Conservation (phyloP, 2,888 invertebrate species). For the Melinaea menophilus region DNA sequence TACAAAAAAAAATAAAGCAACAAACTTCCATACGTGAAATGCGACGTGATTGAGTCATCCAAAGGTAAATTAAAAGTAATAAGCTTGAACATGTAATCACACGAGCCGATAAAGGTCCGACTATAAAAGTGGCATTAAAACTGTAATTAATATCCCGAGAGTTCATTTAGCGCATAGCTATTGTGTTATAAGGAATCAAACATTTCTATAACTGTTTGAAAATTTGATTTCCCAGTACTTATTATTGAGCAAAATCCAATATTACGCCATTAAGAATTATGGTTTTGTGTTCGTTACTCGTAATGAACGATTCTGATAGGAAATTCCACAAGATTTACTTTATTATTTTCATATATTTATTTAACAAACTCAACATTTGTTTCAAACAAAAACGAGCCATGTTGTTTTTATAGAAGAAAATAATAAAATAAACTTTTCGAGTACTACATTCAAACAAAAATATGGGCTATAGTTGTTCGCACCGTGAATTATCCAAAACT, state of each 20-base stretch:
- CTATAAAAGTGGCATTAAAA: constrained; percentile 67
- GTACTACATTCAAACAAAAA: not conserved
- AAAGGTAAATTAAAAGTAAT: constrained; percentile 54
- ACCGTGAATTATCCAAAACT: constrained; percentile 4
- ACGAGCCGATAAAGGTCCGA: constrained; percentile 61
- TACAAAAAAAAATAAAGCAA: not conserved
- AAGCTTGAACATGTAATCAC: constrained; percentile 65
- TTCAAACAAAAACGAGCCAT: too few relatives aligned
- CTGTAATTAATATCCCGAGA: constrained; percentile 69
- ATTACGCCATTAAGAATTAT: too few relatives aligned
- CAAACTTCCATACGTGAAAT: not conserved
- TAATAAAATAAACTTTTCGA: constrained; percentile 1
- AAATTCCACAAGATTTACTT: too few relatives aligned
- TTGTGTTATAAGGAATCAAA: constrained; percentile 50
- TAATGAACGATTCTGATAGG: too few relatives aligned
- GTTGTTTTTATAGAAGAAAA: too few relatives aligned
- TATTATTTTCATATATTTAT: too few relatives aligned
- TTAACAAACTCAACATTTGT: too few relatives aligned
- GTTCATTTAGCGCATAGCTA: constrained; percentile 64
- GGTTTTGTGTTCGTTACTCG: too few relatives aligned
- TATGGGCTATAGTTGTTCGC: not conserved
- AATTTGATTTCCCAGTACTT: not conserved
- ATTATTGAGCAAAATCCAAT: constrained; percentile 2
- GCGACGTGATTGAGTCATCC: constrained; percentile 56
- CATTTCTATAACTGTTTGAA: constrained; percentile 29